A percentile compares a stretch with the other conserved stretches of the same genome.
phyloP scores from a whole-genome alignment of 2,113 vertebrate genomes.

The Rhombomys opimus region DNA sequence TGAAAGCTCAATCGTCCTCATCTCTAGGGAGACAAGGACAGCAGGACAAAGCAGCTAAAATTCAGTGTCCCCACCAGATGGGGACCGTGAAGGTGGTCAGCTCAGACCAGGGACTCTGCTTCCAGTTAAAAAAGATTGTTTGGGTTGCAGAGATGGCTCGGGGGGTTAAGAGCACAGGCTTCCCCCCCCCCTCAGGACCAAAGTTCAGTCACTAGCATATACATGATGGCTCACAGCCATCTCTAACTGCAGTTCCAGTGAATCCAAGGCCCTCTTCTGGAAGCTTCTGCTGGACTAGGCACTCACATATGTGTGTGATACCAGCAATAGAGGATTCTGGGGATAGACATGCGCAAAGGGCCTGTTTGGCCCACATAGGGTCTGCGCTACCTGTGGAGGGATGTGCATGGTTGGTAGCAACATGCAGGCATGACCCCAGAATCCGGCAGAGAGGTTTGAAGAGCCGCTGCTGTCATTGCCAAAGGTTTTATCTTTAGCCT shows the following conservation, averaged over 20 bases:
- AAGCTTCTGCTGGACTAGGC: too few relatives aligned
- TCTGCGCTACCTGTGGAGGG: not conserved
- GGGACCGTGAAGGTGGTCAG: not conserved
- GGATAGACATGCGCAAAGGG: not conserved
- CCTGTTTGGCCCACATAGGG: too few relatives aligned
- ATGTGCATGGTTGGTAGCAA: not conserved
- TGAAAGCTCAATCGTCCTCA: not conserved
- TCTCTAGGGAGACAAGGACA: not conserved
- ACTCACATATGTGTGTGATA: not conserved
- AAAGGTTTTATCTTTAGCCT: not conserved
- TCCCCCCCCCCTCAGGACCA: not conserved
- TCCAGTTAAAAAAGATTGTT: not conserved
- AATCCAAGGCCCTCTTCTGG: not conserved
- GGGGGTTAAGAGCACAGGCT: not conserved
- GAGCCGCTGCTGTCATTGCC: not conserved
- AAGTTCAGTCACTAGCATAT: not conserved
- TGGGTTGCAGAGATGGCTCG: not conserved
- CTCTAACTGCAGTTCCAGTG: not conserved
- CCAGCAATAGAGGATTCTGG: not conserved
- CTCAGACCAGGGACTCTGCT: not conserved
- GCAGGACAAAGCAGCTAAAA: not conserved
- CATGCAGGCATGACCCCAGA: too few relatives aligned
- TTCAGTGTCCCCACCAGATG: not conserved
- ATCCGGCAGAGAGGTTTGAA: not conserved
- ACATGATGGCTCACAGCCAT: not conserved